Evolutionary conservation across 2,113 vertebrate species (phyloP), one percentile per base, ranked within the genome.

Genomic region (Dipodomys stephensi): DNA sequence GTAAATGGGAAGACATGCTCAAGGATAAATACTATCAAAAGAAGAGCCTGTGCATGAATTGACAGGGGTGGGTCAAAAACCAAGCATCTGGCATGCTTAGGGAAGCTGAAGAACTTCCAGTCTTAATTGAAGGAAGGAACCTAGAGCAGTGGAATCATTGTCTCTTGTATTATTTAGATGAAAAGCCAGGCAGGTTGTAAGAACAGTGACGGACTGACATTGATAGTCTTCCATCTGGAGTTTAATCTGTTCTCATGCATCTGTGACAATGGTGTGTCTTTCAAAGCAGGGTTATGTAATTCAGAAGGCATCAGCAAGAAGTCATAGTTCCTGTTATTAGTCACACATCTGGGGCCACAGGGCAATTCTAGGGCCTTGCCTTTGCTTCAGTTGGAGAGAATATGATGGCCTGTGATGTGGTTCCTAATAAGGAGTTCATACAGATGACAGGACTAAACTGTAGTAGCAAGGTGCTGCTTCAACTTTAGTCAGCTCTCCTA

Each of bases 191-290:
- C 3, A 0, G 71, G 65, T 65, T 84, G 20, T 94, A 95, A 90
- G 86, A 87, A 90, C 32, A 83, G 87, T 85, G 84, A 72, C 95
- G 57, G 15, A 94, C 30, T 85, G 91, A 92, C 84, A 64, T 23
- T 27, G 77, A 82, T 79, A 84, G n/a, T 25, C 79, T 90, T 95
- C 81, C 73, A 44, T 94, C 81, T 91, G 87, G 95, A 92, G 71
- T 83, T 74, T 88, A 69, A 88, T 93, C 91, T 84, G 68, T 94
- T 71, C 71, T 30, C 27, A 16, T 53, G 68, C 20, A 2, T 85
- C 53, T 82, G 81, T 28, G 67, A 90, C 87, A 72, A 39, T 74
- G 39, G 44, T 77, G n/a, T 64, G 11, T 93, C 60, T 90, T 93
- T 94, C 71, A 49, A 69, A 83, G 44, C 44, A 77, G 76, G 67